Conservation (phyloP, 1,140 invertebrate genomes). For the Pseudomyrmex pallidus region DNA sequence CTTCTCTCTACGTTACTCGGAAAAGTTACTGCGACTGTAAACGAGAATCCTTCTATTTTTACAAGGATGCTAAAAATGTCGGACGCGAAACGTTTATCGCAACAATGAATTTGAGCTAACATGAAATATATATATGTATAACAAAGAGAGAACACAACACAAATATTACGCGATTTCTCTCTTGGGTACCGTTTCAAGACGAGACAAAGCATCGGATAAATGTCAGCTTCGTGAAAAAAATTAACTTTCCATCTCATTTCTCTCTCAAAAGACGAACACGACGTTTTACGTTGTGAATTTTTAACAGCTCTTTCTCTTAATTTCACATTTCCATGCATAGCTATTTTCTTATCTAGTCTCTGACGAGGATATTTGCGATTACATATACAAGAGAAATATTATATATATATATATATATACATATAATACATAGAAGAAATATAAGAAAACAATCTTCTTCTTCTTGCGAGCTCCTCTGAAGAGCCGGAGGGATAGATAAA, state of each 20-base stretch:
- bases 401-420: too few relatives aligned
- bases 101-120: constrained; percentile 4
- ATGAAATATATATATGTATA: too few relatives aligned
- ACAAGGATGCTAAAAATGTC: background rate
- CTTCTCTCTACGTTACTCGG: background rate
- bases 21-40: background rate
- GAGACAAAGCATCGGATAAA: background rate
- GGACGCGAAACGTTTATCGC: background rate
- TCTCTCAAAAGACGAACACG: background rate
- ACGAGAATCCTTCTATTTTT: background rate
- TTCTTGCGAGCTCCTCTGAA: background rate
- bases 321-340: constrained; percentile 33
- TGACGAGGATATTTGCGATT: too few relatives aligned
- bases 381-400: too few relatives aligned
- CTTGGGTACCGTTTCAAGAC: background rate
- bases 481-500: too few relatives aligned
- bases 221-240: background rate
- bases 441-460: background rate
- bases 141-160: too few relatives aligned
- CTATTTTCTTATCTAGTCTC: background rate
- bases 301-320: constrained; percentile 13
- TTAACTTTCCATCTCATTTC: background rate
- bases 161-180: background rate
- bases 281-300: constrained; percentile 39
- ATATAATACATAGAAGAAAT: background rate